Evolutionary conservation across 2,888 invertebrate genomes (phyloP).

Genomic region (Dolichomitus sp.): DNA sequence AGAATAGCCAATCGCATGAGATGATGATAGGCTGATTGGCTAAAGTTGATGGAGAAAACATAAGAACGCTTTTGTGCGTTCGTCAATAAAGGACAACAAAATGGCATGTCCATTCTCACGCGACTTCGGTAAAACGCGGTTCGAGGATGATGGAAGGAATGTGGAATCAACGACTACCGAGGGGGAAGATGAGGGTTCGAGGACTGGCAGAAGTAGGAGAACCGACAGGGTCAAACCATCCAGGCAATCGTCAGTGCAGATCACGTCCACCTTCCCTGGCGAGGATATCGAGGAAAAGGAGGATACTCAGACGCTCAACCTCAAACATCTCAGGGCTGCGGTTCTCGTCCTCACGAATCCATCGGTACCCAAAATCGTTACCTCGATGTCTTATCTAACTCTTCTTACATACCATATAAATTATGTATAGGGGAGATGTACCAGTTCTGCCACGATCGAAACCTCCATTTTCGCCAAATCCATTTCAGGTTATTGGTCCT

Average conservation of each 20-base stretch:
- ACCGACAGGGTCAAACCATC: constrained; percentile 83
- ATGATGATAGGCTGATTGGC: neutral
- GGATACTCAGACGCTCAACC: constrained; percentile 90
- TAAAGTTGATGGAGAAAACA: constrained; percentile 43
- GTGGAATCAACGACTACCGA: constrained; percentile 55
- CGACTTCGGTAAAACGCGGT: constrained; percentile 66
- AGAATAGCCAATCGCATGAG: neutral
- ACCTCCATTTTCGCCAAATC: neutral
- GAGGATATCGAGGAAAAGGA: constrained; percentile 89
- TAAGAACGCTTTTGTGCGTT: constrained; percentile 15
- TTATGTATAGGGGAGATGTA: constrained; percentile 5
- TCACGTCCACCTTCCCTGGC: constrained; percentile 86
- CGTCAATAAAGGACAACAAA: constrained; percentile 45
- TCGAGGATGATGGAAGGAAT: constrained; percentile 71
- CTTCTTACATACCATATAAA: neutral
- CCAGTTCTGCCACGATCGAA: neutral
- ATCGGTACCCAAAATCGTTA: constrained; percentile 87
- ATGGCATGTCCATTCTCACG: constrained; percentile 85
- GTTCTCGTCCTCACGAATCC: constrained; percentile 94
- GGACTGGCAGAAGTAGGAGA: constrained; percentile 58
- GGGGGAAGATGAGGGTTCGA: constrained; percentile 54
- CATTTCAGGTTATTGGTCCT: neutral
- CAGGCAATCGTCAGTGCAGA: constrained; percentile 90
- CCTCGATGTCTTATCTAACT: neutral
- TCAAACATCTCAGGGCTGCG: constrained; percentile 94